Evolutionary conservation across 1,140 invertebrate species (phyloP).

Genomic region (Anthonomus grandis): DNA sequence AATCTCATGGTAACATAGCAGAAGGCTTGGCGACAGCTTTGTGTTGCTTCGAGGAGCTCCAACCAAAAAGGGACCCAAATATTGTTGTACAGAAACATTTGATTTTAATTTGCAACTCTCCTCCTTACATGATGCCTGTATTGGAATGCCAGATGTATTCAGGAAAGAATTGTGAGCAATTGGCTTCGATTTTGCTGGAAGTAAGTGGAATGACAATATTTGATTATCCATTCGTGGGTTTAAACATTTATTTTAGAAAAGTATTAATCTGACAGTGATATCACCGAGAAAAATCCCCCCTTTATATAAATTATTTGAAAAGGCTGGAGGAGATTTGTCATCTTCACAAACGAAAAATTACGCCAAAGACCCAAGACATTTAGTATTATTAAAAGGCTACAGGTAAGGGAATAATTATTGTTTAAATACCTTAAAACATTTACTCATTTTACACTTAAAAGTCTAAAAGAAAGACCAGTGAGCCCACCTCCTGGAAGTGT

Average conservation of each 20-base stretch:
- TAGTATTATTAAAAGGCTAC: slow-evolving; percentile 76
- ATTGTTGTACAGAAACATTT: slow-evolving; percentile 68
- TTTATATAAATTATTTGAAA: slow-evolving; percentile 74
- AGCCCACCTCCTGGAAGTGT: slow-evolving; percentile 60
- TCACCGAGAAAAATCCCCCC: slow-evolving; percentile 84
- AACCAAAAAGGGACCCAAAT: slow-evolving; percentile 61
- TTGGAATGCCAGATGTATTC: slow-evolving; percentile 72
- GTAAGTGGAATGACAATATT: too few relatives aligned
- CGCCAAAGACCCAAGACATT: slow-evolving; percentile 80
- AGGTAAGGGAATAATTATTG: slow-evolving; percentile 52
- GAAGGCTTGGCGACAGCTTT: slow-evolving; percentile 87
- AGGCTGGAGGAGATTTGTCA: slow-evolving; percentile 79
- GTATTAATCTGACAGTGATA: slow-evolving; percentile 82
- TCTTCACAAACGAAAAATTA: slow-evolving; percentile 84
- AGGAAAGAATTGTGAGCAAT: slow-evolving; percentile 70
- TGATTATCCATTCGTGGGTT: too few relatives aligned
- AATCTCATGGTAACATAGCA: slow-evolving; percentile 82
- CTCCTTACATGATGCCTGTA: slow-evolving; percentile 82
- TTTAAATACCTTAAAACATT: too few relatives aligned
- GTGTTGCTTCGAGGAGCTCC: slow-evolving; percentile 84
- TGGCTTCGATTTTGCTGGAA: slow-evolving; percentile 70
- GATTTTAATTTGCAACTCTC: slow-evolving; percentile 89
- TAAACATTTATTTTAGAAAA: slow-evolving; percentile 64
- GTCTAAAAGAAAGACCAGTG: slow-evolving; percentile 76
- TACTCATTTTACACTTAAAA: slow-evolving; percentile 46